Evolutionary conservation across 2,888 invertebrate genomes (phyloP).

Genomic region (Spisula subtruncata): DNA sequence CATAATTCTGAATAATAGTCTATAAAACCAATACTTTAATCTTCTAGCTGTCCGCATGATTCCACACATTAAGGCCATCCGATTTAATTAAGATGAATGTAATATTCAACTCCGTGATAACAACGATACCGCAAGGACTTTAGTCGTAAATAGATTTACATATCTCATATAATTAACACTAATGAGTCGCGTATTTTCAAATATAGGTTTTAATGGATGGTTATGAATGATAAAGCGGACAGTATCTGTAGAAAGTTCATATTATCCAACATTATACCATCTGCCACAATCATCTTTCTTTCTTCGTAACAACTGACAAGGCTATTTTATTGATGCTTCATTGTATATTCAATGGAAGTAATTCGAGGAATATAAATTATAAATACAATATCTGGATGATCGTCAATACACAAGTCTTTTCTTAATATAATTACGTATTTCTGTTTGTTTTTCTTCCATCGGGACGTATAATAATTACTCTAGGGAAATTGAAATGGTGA

Average conservation of each 20-base stretch:
- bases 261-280: too few species aligned
- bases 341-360: not conserved
- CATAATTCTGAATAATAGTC: too few species aligned
- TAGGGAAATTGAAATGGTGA: not conserved
- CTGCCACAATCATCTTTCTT: too few species aligned
- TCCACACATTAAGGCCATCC: not conserved
- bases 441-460: not conserved
- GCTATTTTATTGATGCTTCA: too few species aligned
- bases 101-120: not conserved
- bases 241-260: too few species aligned
- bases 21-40: too few species aligned
- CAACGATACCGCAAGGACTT: not conserved
- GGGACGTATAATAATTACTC: not conserved
- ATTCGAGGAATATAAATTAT: not conserved
- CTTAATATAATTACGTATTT: not conserved
- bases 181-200: not conserved
- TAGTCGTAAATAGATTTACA: conserved; percentile 11
- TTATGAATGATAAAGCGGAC: too few species aligned
- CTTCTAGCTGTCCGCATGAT: not conserved
- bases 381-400: not conserved
- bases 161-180: not conserved
- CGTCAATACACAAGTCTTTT: not conserved
- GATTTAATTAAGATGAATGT: not conserved
- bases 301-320: too few species aligned
- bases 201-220: not conserved